Evolutionary conservation across 2,888 invertebrate species (phyloP).

Genomic region (Drosophila siamana): DNA sequence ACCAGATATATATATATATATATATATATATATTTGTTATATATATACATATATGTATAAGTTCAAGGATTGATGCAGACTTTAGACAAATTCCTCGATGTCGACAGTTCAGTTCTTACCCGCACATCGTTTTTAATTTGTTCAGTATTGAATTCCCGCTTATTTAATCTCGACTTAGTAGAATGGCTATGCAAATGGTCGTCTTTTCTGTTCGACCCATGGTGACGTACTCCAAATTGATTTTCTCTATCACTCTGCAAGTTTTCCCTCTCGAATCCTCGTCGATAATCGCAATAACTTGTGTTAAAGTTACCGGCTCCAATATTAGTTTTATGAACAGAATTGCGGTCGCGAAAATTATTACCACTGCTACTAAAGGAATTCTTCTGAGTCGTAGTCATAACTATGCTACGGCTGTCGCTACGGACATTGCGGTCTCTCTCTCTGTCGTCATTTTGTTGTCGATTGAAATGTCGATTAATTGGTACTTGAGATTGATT

Average conservation of each 20-base stretch:
- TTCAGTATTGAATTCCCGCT: conserved; percentile 78
- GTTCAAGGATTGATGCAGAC: conserved; percentile 50
- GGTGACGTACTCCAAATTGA: conserved; percentile 70
- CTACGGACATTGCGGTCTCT: conserved; percentile 66
- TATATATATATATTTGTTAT: conserved; percentile 4
- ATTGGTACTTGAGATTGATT: conserved; percentile 58
- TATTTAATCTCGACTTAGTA: conserved; percentile 62
- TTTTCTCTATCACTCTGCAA: conserved; percentile 75
- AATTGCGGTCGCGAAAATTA: conserved; percentile 79
- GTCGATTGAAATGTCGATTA: conserved; percentile 69
- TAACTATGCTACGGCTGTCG: conserved; percentile 56
- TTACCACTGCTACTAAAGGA: conserved; percentile 59
- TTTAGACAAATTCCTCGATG: conserved; percentile 77
- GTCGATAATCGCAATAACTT: conserved; percentile 78
- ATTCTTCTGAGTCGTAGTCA: conserved; percentile 68
- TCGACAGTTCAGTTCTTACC: conserved; percentile 64
- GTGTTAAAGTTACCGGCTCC: conserved; percentile 72
- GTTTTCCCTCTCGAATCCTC: conserved; percentile 73
- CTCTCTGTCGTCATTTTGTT: conserved; percentile 73
- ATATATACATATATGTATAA: conserved; percentile 10
- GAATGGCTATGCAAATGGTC: conserved; percentile 68
- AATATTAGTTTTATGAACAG: conserved; percentile 63
- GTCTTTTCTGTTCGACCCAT: conserved; percentile 71
- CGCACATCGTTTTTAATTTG: conserved; percentile 74
- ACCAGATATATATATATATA: conserved; percentile 8